Evolutionary conservation across 2,888 invertebrate species (phyloP), one percentile per base, ranked within the genome.

Genomic region (Pammene aurita): DNA sequence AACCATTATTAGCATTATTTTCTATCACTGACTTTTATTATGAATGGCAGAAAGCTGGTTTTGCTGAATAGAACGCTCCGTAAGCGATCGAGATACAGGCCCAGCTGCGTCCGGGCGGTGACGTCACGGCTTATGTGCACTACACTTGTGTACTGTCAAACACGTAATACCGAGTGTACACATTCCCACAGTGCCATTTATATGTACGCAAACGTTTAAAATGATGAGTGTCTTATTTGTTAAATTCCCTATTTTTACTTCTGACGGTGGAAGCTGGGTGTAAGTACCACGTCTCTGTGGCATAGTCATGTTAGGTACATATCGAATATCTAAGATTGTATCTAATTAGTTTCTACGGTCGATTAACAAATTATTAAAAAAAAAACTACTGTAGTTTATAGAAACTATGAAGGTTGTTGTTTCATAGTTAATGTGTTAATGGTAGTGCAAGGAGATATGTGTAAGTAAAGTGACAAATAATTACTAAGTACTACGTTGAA

Each of bases 101-200:
- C 69, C 81, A 78, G 81, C 80, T 79, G 82, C 79, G 78, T 80
- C 81, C 81, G 79, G 79, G 70, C 42, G 52, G 48, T 72, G 74
- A 74, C 72, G 72, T 70, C 72, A 73, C 64, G 35, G 34, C 60
- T 62, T 60, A 41, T 62, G 54, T 54, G 58, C 64, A 64, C 50
- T 42, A 16, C 57, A 57, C 64, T 64, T 69, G 58, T 55, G 57
- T 41, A 60, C 58, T 42, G 55, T 38, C 60, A 68, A 68, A 52
- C 41, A 34, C 13, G 16, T 67, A 61, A 56, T 34, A 18, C 18
- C n/a, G 13, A 54, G 6, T 68, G 35, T 52, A 52, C 50, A 64
- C 66, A 26, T 35, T 26, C n/a, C 34, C 41, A 44, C 44, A 5
- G 10, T 7, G 10, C 18, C 13, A 61, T 42, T 57, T 16, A n/a